These are phyloP conservation scores for Tetramorium simillimum DNA, from an alignment of 1,140 invertebrate genomes.

Conservation along the genomic window DNA sequence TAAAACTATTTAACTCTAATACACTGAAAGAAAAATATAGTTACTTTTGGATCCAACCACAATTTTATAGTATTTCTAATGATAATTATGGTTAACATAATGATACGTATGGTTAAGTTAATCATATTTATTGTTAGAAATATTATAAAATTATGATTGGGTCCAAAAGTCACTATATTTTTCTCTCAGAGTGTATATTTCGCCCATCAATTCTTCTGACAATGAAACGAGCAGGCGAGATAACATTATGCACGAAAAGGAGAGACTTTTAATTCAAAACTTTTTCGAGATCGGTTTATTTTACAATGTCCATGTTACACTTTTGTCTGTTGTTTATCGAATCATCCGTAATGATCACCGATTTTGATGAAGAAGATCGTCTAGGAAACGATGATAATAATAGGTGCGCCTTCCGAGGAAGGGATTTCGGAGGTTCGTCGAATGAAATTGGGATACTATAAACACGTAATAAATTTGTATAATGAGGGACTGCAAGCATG, in stretches of 20 bases:
- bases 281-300: background rate
- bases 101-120: no score
- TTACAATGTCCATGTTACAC: background rate
- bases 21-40: no score
- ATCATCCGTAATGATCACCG: background rate
- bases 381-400: constrained; percentile 6
- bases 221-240: background rate
- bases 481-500: background rate
- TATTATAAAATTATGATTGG: no score
- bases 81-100: no score
- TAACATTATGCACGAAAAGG: background rate
- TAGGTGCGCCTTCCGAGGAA: background rate
- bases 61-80: no score
- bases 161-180: no score
- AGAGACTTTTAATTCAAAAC: background rate
- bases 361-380: background rate
- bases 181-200: background rate
- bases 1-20: background rate
- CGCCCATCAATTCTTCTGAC: background rate
- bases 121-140: no score
- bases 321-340: constrained; percentile 13
- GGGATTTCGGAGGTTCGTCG: background rate
- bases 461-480: constrained; percentile 26
- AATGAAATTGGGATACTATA: constrained; percentile 10
- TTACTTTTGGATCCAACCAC: no score